Conservation (phyloP, 30 jellyfish, hydroid and myxozoan species). For the Hydra vulgaris region DNA sequence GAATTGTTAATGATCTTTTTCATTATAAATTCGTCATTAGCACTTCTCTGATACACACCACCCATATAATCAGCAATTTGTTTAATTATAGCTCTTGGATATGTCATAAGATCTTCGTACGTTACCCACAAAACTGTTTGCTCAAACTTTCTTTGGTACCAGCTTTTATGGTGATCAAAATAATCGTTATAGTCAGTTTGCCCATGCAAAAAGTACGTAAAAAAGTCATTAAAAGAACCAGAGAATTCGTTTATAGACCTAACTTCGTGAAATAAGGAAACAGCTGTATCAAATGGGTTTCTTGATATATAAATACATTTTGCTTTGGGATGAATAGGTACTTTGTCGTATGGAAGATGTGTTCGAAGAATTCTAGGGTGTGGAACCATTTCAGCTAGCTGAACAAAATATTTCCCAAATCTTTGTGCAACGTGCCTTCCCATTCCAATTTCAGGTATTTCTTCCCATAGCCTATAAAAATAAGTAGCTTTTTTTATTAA, state of each 20-base stretch:
- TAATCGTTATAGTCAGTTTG: constrained; percentile 36
- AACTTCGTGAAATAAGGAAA: constrained; percentile 14
- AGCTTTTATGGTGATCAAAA: constrained; percentile 19
- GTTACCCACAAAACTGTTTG: constrained; percentile 25
- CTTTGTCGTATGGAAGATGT: constrained; percentile 28
- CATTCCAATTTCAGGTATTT: constrained; percentile 22
- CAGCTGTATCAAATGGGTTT: constrained; percentile 34
- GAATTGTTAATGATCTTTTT: constrained; percentile 1
- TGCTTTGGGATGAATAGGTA: constrained; percentile 26
- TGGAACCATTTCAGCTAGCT: constrained; percentile 24
- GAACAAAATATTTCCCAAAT: constrained; percentile 28
- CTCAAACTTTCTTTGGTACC: constrained; percentile 12
- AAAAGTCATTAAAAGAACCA: constrained; percentile 22
- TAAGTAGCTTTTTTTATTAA: too few relatives aligned
- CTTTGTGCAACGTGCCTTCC: constrained; percentile 25
- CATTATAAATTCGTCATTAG: constrained; percentile 20
- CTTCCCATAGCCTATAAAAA: constrained; percentile 23
- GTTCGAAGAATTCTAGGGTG: constrained; percentile 25
- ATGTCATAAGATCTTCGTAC: constrained; percentile 13
- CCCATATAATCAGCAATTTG: constrained; percentile 26
- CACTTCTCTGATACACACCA: constrained; percentile 19
- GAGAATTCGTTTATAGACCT: constrained; percentile 31
- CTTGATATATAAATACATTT: constrained; percentile 24
- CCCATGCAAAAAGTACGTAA: constrained; percentile 26
- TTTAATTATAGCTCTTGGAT: constrained; percentile 28